These are phyloP conservation scores for Clusia tigrina DNA, from an alignment of 2,888 invertebrate species.

Conservation along the genomic window DNA sequence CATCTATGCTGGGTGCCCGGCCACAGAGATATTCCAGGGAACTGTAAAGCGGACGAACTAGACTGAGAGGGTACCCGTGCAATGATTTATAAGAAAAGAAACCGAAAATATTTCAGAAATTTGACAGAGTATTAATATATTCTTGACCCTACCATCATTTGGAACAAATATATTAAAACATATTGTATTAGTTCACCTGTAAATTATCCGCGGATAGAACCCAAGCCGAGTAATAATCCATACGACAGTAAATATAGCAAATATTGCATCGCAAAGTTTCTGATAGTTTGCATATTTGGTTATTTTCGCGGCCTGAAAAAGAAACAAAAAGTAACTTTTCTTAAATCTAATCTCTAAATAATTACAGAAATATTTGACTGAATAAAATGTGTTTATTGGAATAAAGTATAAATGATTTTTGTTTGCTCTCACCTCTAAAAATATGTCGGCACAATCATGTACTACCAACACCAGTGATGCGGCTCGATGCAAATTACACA, in stretches of 20 bases:
- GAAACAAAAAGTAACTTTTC: slow-evolving; percentile 11
- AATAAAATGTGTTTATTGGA: slow-evolving; percentile 14
- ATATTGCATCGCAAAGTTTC: slow-evolving; percentile 85
- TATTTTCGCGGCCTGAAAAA: slow-evolving; percentile 86
- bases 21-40: no score
- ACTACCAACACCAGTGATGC: slow-evolving; percentile 88
- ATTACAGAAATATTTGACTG: neutral
- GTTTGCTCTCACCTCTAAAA: slow-evolving; percentile 74
- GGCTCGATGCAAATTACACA: slow-evolving; percentile 89
- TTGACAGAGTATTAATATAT: no score
- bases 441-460: slow-evolving; percentile 90
- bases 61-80: no score
- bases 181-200: slow-evolving; percentile 57
- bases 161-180: no score
- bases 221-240: slow-evolving; percentile 93
- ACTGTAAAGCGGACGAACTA: no score
- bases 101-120: no score
- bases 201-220: slow-evolving; percentile 88
- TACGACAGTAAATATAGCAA: slow-evolving; percentile 85
- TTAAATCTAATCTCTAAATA: no score
- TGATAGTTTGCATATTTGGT: slow-evolving; percentile 92
- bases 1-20: no score
- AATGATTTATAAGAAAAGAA: no score
- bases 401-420: neutral
- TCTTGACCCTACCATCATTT: no score